Evolutionary conservation across 2,113 vertebrate genomes (phyloP).

Genomic region (Psettodes erumei): DNA sequence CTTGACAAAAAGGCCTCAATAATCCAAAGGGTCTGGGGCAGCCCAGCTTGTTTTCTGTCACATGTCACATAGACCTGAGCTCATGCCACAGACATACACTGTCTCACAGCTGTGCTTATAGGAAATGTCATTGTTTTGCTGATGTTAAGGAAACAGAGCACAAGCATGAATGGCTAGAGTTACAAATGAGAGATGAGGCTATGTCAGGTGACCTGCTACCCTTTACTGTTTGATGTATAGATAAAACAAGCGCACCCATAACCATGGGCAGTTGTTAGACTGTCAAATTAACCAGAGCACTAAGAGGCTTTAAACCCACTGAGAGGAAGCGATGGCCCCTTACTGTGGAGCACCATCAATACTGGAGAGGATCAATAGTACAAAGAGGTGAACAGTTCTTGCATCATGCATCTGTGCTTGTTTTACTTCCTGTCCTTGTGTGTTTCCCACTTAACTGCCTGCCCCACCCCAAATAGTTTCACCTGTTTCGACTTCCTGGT

Average conservation of each 20-base stretch:
- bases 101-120: neutral
- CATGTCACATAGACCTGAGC: conserved; percentile 4
- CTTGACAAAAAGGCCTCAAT: conserved; percentile 6
- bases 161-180: neutral
- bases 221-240: neutral
- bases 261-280: neutral
- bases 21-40: conserved; percentile 16
- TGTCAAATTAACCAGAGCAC: neutral
- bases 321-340: neutral
- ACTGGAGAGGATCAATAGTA: neutral
- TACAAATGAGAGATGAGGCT: neutral
- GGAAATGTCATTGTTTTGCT: neutral
- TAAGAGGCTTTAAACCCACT: neutral
- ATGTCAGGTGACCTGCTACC: neutral
- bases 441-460: too few species aligned
- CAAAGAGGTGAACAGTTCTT: neutral
- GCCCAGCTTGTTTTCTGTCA: neutral
- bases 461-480: too few species aligned
- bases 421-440: neutral
- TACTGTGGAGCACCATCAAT: neutral
- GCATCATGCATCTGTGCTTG: neutral
- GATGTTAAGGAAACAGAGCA: neutral
- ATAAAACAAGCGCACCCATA: neutral
- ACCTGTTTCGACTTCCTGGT: too few species aligned
- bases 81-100: neutral